Base-by-base conservation (phyloP, 2,888 invertebrate species). In the Mycalesis mineus region DNA sequence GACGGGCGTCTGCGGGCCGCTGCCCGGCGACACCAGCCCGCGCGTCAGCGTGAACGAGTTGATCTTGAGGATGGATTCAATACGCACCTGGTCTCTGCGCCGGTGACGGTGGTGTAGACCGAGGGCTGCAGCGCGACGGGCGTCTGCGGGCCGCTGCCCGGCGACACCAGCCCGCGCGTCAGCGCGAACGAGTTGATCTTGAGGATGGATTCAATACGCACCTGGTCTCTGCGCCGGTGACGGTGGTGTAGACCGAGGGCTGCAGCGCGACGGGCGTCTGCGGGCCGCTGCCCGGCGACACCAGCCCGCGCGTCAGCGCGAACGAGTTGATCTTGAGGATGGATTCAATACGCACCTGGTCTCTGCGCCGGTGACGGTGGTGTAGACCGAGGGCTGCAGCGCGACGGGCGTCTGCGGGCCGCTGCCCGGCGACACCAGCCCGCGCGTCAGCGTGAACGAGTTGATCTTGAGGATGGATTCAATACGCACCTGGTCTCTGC, bases 291-390 rank as follows among this genome's bases (percentile, higher is more conserved):
- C 91, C 88, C 0, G 78, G 74, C 0, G 70, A 91, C 82, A 57
- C 92, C 82, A 82, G 69, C 0, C 84, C 82, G 0, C 90, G 80
- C 1, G 86, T 84, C 33, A 95, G 78, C 0, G 95, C 95, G 85
- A 97, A 97, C 7, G 96, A 97, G 82, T 96, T 96, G 0, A 97
- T 97, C 85, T 98, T 98, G 62, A 98, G 88, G 74, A 98, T 98
- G 0, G 97, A 97, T 78, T 97, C n/a, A n/a, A n/a, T n/a, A n/a
- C n/a, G n/a, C n/a, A n/a, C n/a, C n/a, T n/a, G n/a, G n/a, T n/a
- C n/a, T n/a, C n/a, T n/a, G n/a, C n/a, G n/a, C n/a, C n/a, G n/a
- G n/a, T n/a, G n/a, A n/a, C n/a, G n/a, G n/a, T n/a, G n/a, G n/a
- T n/a, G n/a, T n/a, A n/a, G n/a, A n/a, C n/a, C n/a, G n/a, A n/a